Evolutionary conservation across 2,888 invertebrate genomes (phyloP), one percentile per base, ranked within the genome.

Genomic region (Endomychus coccineus): DNA sequence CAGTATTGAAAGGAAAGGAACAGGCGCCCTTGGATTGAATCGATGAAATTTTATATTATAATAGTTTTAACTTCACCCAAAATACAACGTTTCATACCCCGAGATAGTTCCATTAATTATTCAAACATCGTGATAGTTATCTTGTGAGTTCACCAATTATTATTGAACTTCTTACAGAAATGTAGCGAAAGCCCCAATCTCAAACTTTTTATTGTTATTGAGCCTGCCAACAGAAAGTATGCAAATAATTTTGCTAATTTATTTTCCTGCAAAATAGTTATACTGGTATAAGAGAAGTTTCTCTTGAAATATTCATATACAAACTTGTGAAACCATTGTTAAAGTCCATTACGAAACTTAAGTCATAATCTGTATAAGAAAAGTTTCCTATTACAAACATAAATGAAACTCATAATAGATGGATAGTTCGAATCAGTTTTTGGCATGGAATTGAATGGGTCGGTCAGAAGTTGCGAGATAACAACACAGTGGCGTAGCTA

Each of bases 311-410:
- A 42, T 45, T 45, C 45, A 42, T 44, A 42, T 16, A 44, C 39
- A 42, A 46, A 40, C 35, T 46, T 41, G 40, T 32, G 40, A 38
- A 40, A 41, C 42, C 40, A 46, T 46, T 38, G 45, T 42, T 37
- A 34, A 24, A 21, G 36, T 36, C 45, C 45, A 45, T 45, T 45
- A 43, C 36, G 33, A 42, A 46, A 47, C 42, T 47, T 47, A 33
- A 39, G 37, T 43, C 39, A 42, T 46, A 46, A 46, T 46, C 42
- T 41, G 40, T 38, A 45, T 45, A 47, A 47, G 47, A 47, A 47
- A 47, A 47, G 42, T 47, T 47, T 47, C 42, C 43, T 46, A 46
- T 44, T 42, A 39, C 44, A 22, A 40, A 40, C 41, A 42, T 39
- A 46, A 44, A 44, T 36, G 42, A 40, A 42, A 39, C 27, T 37